A percentile compares a stretch with the other conserved stretches of the same genome.
These are phyloP conservation scores for Jacana jacana DNA, from an alignment of 2,113 vertebrate species.

Conservation along the genomic window DNA sequence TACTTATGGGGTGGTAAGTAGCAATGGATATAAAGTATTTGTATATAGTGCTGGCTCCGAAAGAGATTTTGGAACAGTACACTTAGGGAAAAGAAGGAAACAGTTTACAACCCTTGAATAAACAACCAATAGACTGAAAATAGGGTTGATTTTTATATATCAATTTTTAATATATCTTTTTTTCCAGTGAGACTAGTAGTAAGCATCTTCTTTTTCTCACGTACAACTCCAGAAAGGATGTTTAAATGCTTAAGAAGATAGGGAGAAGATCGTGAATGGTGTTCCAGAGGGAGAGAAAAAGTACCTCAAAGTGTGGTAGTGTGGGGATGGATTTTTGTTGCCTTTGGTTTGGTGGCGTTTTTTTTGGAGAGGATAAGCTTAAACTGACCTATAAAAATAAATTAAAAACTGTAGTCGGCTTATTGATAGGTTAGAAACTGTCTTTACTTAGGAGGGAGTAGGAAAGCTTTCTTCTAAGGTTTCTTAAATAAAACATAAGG, in stretches of 20 bases:
- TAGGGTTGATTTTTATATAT: background rate
- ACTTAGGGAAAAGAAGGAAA: background rate
- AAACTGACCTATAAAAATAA: background rate
- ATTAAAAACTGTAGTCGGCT: background rate
- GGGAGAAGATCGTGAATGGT: background rate
- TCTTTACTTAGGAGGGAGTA: background rate
- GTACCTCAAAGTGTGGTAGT: too few species aligned
- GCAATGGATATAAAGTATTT: background rate
- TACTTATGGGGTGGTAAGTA: background rate
- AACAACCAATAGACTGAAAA: background rate
- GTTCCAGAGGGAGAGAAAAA: background rate
- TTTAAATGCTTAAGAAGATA: background rate
- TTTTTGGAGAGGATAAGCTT: background rate
- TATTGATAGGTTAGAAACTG: background rate
- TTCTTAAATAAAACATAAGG: background rate
- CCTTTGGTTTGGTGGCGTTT: background rate
- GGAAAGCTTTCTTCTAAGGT: background rate
- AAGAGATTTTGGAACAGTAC: background rate
- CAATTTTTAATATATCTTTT: accelerated
- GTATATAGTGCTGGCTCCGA: background rate
- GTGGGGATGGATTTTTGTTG: background rate
- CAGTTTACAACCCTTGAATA: background rate
- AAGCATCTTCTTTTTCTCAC: background rate
- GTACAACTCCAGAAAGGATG: background rate
- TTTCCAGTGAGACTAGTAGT: background rate